Evolutionary conservation across 2,888 invertebrate genomes (phyloP), one percentile per base, ranked within the genome.

Genomic region (Drosophila nr. medialis): DNA sequence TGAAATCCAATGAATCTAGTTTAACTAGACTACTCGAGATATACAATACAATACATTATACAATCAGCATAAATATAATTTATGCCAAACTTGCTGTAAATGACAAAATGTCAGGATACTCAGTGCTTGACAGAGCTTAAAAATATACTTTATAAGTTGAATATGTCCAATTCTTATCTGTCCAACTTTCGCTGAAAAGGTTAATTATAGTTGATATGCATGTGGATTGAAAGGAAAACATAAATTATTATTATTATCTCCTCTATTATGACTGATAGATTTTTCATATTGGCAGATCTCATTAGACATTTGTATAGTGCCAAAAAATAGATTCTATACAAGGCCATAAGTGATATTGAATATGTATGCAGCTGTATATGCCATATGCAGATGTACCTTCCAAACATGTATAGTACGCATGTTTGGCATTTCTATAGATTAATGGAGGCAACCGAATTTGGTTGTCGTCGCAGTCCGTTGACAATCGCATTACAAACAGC

Each of bases 401-500:
- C 24, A 45, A 21, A 45, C 4, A 15, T 24, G 36, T 27, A 45
- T 38, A 27, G 65, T 50, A 49, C 27, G 74, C 64, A 69, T 73
- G 70, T 81, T 65, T 67, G 60, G 72, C 74, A 83, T 68, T 65
- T 69, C 68, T 38, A 69, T 67, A 70, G 69, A 78, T 74, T 48
- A 69, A 83, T 72, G 60, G 83, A 59, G 53, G 66, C 68, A 63
- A 58, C 74, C 72, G 75, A 81, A 75, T 86, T 86, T 73, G 74
- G 72, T 66, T 82, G 82, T 82, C 85, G 84, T 72, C 85, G 75
- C 68, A 76, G 62, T 69, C 80, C 64, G 70, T 76, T 78, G 83
- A 85, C 80, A 85, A 87, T 88, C 83, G 81, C 75, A 77, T 86
- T 86, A 86, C 77, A 80, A 81, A 85, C 79, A 74, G 78, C 83